Percentiles rank a stretch among this genome's conserved stretches.
Conservation (phyloP, 2,113 vertebrate species). For the Mellivora capensis region DNA sequence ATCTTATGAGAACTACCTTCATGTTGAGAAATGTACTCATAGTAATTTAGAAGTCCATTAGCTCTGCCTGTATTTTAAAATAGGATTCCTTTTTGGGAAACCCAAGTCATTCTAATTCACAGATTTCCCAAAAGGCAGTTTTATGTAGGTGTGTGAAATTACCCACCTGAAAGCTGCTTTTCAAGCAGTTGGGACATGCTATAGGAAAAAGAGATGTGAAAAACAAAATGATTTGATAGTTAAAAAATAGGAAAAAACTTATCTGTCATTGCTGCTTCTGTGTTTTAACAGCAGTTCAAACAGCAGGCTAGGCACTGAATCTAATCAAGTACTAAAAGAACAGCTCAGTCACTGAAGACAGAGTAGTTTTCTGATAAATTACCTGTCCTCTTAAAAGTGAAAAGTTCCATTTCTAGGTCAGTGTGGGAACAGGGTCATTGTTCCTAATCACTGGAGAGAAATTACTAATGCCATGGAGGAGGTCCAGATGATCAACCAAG, state of each 20-base stretch:
- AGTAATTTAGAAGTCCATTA: background rate
- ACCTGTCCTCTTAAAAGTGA: background rate
- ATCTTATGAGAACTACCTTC: background rate
- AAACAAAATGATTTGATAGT: conserved; percentile 25
- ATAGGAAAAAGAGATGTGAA: background rate
- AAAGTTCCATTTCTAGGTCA: background rate
- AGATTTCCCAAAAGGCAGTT: conserved; percentile 19
- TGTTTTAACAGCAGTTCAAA: conserved; percentile 18
- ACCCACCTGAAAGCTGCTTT: background rate
- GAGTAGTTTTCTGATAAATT: conserved; percentile 27
- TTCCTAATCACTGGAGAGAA: background rate
- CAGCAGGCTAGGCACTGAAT: background rate
- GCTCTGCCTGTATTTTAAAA: background rate
- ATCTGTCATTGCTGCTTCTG: background rate
- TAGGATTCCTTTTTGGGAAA: background rate
- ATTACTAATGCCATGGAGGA: background rate
- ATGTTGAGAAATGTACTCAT: background rate
- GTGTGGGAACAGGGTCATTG: background rate
- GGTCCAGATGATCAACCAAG: background rate
- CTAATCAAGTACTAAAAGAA: background rate
- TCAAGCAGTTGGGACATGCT: background rate
- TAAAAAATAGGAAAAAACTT: background rate
- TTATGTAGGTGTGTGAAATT: background rate
- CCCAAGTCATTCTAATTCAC: background rate
- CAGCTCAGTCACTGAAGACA: background rate